Percentiles rank a stretch among this genome's conserved stretches.
phyloP scores from a whole-genome alignment of 2,797 vertebrate genomes.

The Enteromius mattozi region DNA sequence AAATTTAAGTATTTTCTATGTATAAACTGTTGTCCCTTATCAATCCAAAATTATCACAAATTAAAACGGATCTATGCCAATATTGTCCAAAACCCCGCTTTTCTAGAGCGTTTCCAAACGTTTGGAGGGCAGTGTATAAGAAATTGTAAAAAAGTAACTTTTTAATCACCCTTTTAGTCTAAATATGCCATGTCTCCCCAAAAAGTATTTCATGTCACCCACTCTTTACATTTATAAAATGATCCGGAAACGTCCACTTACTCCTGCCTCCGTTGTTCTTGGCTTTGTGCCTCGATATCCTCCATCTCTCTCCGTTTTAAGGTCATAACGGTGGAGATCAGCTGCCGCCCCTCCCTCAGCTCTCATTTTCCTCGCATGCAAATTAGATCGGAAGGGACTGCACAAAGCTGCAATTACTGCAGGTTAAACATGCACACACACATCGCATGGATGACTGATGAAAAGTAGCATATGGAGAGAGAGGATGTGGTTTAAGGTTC shows the following conservation, averaged over 20 bases:
- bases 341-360: conserved; percentile 4
- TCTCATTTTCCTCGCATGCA: conserved; percentile 16
- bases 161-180: not conserved
- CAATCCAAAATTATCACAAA: too few relatives aligned
- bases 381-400: conserved; percentile 24
- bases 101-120: too few relatives aligned
- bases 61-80: too few relatives aligned
- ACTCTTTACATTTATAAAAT: not conserved
- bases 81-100: too few relatives aligned
- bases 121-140: too few relatives aligned
- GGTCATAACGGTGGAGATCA: conserved; percentile 38
- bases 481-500: conserved; percentile 45
- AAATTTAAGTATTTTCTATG: too few relatives aligned
- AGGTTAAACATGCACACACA: conserved; percentile 36
- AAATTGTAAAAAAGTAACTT: not conserved
- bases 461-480: conserved; percentile 48
- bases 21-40: too few relatives aligned
- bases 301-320: conserved; percentile 12
- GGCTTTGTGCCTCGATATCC: not conserved
- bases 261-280: not conserved
- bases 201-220: not conserved
- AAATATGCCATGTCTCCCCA: not conserved
- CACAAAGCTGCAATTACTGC: conserved; percentile 7
- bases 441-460: conserved; percentile 12
- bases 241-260: not conserved